These are phyloP conservation scores for Gambusia yucatana DNA, from an alignment of 2,797 vertebrate genomes.

Conservation along the genomic window DNA sequence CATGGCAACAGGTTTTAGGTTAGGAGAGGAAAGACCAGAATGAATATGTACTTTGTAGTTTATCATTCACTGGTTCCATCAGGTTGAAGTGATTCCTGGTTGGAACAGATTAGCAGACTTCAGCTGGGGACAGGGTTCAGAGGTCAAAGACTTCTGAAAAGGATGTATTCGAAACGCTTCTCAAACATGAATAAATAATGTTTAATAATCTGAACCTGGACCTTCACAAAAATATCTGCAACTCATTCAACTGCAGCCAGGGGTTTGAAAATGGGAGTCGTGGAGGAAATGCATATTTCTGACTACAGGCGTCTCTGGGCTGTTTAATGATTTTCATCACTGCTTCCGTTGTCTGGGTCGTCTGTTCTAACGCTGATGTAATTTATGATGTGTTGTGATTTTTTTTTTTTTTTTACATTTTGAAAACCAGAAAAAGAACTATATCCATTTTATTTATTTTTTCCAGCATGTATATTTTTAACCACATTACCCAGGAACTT, in stretches of 20 bases:
- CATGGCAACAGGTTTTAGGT: background rate
- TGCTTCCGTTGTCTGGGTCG: background rate
- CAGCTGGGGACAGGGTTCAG: background rate
- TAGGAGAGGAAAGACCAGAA: background rate
- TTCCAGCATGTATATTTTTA: background rate
- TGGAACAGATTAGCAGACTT: background rate
- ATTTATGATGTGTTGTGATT: background rate
- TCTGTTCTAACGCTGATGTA: background rate
- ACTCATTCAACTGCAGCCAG: background rate
- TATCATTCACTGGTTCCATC: background rate
- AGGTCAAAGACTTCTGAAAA: background rate
- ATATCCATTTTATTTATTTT: background rate
- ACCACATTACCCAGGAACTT: too few species aligned
- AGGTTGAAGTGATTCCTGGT: background rate
- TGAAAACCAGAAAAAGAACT: background rate
- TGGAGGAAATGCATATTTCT: background rate
- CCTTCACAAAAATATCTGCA: background rate
- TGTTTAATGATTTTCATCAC: background rate
- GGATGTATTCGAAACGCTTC: background rate
- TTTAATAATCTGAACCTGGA: background rate
- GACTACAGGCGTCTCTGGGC: background rate
- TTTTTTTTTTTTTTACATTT: background rate
- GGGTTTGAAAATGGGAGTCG: background rate
- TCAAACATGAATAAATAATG: background rate
- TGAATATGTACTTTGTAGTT: background rate